phyloP scores from a whole-genome alignment of 2,797 vertebrate genomes.

The Heliangelus exortis region DNA sequence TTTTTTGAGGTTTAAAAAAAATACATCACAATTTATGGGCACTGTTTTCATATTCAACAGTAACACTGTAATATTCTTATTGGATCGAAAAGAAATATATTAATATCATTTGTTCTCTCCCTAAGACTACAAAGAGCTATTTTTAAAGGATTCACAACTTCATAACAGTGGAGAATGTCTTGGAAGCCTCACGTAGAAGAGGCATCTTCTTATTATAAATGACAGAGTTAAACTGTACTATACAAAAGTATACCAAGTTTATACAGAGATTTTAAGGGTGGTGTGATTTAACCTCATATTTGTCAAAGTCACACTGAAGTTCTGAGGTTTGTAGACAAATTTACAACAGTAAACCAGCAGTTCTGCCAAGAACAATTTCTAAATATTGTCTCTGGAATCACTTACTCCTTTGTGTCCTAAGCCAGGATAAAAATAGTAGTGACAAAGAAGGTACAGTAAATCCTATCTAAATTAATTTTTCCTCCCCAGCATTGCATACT shows the following conservation, averaged over 20 bases:
- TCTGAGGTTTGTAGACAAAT: not conserved
- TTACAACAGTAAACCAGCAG: not conserved
- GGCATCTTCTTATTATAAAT: not conserved
- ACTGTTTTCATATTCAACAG: not conserved
- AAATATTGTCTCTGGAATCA: constrained; percentile 20
- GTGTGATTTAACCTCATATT: not conserved
- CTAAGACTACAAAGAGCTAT: not conserved
- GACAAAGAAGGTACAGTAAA: constrained; percentile 5
- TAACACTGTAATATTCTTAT: not conserved
- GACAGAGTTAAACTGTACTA: not conserved
- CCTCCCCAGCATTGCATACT: not conserved
- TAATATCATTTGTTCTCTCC: not conserved
- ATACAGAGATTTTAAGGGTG: not conserved
- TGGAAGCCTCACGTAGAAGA: not conserved
- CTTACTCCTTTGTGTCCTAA: not conserved
- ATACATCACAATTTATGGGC: not conserved
- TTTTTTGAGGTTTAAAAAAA: not conserved
- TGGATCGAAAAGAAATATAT: not conserved
- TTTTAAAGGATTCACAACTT: not conserved
- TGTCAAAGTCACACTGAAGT: not conserved
- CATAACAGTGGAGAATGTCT: not conserved
- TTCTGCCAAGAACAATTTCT: not conserved
- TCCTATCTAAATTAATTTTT: not conserved
- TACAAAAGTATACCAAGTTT: not conserved
- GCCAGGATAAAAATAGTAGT: not conserved